phyloP scores from a whole-genome alignment of 2,797 vertebrate genomes.

The Sebastes glaucus region DNA sequence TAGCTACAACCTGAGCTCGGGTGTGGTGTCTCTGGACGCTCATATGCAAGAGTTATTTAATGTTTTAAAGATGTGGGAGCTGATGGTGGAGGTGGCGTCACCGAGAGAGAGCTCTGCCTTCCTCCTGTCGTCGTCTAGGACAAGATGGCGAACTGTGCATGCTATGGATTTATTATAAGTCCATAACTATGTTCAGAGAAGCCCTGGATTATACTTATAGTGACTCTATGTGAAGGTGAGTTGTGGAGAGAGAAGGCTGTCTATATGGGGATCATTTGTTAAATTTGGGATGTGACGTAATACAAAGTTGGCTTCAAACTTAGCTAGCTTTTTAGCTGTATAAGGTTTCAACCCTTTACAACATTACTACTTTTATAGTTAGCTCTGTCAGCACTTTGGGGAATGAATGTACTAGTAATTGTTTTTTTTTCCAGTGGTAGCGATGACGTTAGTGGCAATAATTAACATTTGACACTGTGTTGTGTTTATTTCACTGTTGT shows the following conservation, averaged over 20 bases:
- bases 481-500: conserved; percentile 32
- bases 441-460: conserved; percentile 13
- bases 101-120: conserved; percentile 84
- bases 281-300: conserved; percentile 66
- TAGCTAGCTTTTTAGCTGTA: conserved; percentile 40
- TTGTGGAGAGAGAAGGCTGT: background rate
- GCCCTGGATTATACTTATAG: conserved; percentile 83
- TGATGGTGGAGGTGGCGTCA: conserved; percentile 65
- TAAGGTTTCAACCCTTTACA: background rate
- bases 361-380: background rate
- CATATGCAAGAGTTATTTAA: conserved; percentile 72
- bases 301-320: conserved; percentile 72
- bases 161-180: conserved; percentile 84
- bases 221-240: conserved; percentile 89
- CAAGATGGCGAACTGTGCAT: conserved; percentile 93
- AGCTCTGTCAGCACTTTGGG: background rate
- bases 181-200: conserved; percentile 88
- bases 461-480: background rate
- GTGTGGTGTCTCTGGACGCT: conserved; percentile 52
- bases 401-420: background rate
- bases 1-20: conserved; percentile 53
- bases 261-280: background rate
- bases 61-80: conserved; percentile 83
- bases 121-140: conserved; percentile 86
- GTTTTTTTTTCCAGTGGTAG: background rate